These are phyloP conservation scores for Galleria mellonella DNA, from an alignment of 1,140 invertebrate genomes.

Conservation along the genomic window DNA sequence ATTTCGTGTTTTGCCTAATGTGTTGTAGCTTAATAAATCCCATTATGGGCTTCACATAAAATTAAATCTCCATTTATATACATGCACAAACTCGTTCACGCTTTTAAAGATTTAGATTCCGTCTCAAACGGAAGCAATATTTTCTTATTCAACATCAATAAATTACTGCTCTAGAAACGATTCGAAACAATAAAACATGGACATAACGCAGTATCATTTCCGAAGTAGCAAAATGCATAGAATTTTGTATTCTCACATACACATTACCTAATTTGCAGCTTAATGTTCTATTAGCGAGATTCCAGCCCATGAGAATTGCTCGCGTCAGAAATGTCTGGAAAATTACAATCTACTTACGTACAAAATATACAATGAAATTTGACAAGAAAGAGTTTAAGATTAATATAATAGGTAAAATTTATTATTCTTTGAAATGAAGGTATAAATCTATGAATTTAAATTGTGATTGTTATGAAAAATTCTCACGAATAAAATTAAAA, in stretches of 20 bases:
- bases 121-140: conserved; percentile 12
- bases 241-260: conserved; percentile 55
- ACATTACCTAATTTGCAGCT: conserved; percentile 61
- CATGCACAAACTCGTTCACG: conserved; percentile 3
- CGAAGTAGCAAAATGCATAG: conserved; percentile 32
- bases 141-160: conserved; percentile 15
- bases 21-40: conserved; percentile 17
- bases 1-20: conserved; percentile 12
- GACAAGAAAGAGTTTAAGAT: conserved; percentile 22
- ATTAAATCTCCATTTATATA: conserved; percentile 8
- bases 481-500: too few species aligned
- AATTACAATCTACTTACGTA: conserved; percentile 15
- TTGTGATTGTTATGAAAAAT: too few species aligned
- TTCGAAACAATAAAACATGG: conserved; percentile 21
- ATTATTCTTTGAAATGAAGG: too few species aligned
- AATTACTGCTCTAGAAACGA: conserved; percentile 16
- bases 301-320: conserved; percentile 44
- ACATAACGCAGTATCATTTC: conserved; percentile 8
- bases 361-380: conserved; percentile 37
- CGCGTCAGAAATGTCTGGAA: conserved; percentile 27
- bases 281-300: conserved; percentile 51
- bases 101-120: conserved; percentile 1
- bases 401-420: neutral
- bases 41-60: conserved; percentile 9
- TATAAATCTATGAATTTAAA: too few species aligned